phyloP scores from a whole-genome alignment of 2,888 invertebrate genomes.

The Podotricha telesiphe region DNA sequence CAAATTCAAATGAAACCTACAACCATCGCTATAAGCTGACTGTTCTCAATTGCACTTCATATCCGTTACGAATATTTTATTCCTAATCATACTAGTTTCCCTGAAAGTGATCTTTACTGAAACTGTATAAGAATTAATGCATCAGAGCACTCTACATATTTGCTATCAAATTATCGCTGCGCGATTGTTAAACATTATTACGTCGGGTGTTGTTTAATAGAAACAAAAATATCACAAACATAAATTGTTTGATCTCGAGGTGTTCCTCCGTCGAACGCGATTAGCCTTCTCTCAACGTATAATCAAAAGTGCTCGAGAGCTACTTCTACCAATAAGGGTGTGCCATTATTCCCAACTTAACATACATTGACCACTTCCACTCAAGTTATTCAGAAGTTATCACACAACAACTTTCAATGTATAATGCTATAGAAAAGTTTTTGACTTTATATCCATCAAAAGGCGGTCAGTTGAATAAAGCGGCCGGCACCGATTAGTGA shows the following conservation, averaged over 20 bases:
- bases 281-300: constrained; percentile 83
- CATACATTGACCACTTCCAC: constrained; percentile 51
- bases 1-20: no score
- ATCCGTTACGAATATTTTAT: neutral
- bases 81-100: neutral
- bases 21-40: no score
- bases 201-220: constrained; percentile 84
- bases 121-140: neutral
- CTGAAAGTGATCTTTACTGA: neutral
- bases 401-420: constrained; percentile 35
- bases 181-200: constrained; percentile 85
- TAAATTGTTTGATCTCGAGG: constrained; percentile 85
- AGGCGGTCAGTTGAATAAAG: constrained; percentile 66
- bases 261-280: constrained; percentile 83
- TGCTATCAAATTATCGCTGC: constrained; percentile 80
- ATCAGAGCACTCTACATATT: constrained; percentile 53
- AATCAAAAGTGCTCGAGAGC: constrained; percentile 82
- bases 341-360: constrained; percentile 41
- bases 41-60: no score
- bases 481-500: constrained; percentile 74
- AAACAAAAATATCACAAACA: constrained; percentile 85
- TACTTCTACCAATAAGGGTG: constrained; percentile 56
- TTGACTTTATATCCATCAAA: constrained; percentile 51
- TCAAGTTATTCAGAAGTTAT: neutral
- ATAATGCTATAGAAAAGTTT: constrained; percentile 2